These are phyloP conservation scores for Anarhynchus alexandrinus DNA, from an alignment of 2,113 vertebrate genomes.

Conservation along the genomic window DNA sequence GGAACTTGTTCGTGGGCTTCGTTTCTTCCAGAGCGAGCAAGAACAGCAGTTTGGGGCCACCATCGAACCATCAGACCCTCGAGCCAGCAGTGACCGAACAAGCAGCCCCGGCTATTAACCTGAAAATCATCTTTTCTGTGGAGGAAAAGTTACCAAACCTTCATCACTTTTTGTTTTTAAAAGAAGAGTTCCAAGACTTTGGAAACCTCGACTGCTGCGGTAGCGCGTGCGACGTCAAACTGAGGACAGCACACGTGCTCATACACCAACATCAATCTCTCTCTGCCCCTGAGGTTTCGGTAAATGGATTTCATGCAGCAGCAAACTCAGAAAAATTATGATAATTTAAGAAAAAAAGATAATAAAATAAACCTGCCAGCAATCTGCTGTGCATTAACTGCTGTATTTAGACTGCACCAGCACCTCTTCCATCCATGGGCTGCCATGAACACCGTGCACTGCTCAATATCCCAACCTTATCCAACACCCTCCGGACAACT, in stretches of 20 bases:
- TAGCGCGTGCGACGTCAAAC: not conserved
- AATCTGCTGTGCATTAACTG: not conserved
- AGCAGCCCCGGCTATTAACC: not conserved
- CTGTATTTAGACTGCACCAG: not conserved
- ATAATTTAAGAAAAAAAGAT: not conserved
- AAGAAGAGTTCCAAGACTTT: not conserved
- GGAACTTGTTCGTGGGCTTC: not conserved
- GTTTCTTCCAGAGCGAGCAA: not conserved
- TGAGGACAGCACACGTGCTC: not conserved
- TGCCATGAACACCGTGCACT: accelerated
- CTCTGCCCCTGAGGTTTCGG: not conserved
- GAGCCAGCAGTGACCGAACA: not conserved
- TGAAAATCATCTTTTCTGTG: not conserved
- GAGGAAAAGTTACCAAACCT: not conserved
- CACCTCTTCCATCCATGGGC: not conserved
- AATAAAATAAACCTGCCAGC: not conserved
- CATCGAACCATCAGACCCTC: not conserved
- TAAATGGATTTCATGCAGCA: not conserved
- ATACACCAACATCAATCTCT: not conserved
- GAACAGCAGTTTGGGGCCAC: not conserved
- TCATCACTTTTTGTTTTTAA: not conserved
- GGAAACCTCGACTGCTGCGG: not conserved
- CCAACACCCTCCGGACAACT: not conserved
- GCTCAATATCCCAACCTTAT: not conserved
- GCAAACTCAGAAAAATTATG: not conserved